Base-by-base conservation (phyloP, 2,797 vertebrate genomes). In the Melanotaenia trifasciata region DNA sequence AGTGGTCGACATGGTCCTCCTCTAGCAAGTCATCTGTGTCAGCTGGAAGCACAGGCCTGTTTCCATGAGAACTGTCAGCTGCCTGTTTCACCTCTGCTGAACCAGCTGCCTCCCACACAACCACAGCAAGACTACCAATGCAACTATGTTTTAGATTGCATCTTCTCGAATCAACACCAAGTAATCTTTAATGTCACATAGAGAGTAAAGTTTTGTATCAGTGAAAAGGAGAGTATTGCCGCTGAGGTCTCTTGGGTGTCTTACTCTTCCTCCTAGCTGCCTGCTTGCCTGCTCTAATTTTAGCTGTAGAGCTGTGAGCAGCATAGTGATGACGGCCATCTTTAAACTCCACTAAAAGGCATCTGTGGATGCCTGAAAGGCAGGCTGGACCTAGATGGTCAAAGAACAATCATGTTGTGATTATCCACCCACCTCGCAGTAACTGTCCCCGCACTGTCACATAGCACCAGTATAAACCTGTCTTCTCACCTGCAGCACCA, bases 321-420 rank as follows among this genome's bases (percentile, higher is more conserved):
- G 90, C 92, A 90, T 91, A 94, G 89, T 90, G 92, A 94, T 92
- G 93, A 93, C 92, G 87, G 94, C 93, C 92, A 94, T 93, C 91
- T 94, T 94, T 94, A 93, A 90, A 91, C 81, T 83, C 51, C 69
- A 80, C 85, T 89, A 77, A 91, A 89, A 89, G 89, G 80, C 84
- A 84, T 90, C 80, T 80, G 76, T 84, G 71, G 84, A 89, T 86
- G 87, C 85, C 88, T 87, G 70, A 86, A 82, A 82, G 63, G 61
- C 81, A 63, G 62, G 69, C 79, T 78, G 56, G 71, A 79, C 67
- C 87, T 68, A 67, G 38, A 72, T 20, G 67, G 53, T 18, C 40
- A 74, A 61, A 77, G 56, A 72, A 72, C 57, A 62, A 72, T 72
- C 59, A 72, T 50, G 81, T 78, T 80, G 67, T 59, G 43, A 68